Evolutionary conservation across 2,797 vertebrate species (phyloP).

Genomic region (Silurus lanzhouensis): DNA sequence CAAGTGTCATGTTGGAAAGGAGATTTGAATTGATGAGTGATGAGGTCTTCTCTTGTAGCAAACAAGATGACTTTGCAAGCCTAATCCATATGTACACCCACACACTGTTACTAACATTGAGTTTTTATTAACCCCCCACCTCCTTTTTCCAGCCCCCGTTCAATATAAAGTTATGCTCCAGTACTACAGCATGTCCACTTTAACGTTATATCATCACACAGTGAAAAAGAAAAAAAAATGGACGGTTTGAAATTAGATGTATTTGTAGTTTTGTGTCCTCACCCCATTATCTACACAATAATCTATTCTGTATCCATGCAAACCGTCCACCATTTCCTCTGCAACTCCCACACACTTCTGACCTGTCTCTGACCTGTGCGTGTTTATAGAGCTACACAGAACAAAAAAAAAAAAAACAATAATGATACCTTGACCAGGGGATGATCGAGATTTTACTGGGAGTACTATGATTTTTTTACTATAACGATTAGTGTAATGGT

Average conservation of each 20-base stretch:
- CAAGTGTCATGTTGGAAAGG: slow-evolving; percentile 1
- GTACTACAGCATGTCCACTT: background rate
- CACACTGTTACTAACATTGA: background rate
- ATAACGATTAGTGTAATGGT: background rate
- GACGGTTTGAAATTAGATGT: background rate
- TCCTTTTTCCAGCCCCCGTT: background rate
- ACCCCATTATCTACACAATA: slow-evolving; percentile 20
- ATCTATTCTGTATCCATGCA: slow-evolving; percentile 51
- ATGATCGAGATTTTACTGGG: background rate
- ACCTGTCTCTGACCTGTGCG: slow-evolving; percentile 47
- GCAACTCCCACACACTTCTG: slow-evolving; percentile 52
- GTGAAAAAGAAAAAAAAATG: background rate
- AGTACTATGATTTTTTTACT: background rate
- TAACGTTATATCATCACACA: background rate
- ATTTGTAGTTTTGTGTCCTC: background rate
- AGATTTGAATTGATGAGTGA: slow-evolving; percentile 11
- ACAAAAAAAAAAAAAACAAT: slow-evolving; percentile 21
- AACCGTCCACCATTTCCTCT: slow-evolving; percentile 37
- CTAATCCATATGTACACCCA: slow-evolving; percentile 20
- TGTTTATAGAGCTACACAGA: slow-evolving; percentile 32
- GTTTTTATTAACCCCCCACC: background rate
- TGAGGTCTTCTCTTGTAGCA: slow-evolving; percentile 24
- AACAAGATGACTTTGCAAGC: slow-evolving; percentile 16
- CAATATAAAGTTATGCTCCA: background rate
- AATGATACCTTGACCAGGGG: slow-evolving; percentile 4